These are phyloP conservation scores for Casuarius casuarius DNA, from an alignment of 2,113 vertebrate genomes.

Conservation along the genomic window DNA sequence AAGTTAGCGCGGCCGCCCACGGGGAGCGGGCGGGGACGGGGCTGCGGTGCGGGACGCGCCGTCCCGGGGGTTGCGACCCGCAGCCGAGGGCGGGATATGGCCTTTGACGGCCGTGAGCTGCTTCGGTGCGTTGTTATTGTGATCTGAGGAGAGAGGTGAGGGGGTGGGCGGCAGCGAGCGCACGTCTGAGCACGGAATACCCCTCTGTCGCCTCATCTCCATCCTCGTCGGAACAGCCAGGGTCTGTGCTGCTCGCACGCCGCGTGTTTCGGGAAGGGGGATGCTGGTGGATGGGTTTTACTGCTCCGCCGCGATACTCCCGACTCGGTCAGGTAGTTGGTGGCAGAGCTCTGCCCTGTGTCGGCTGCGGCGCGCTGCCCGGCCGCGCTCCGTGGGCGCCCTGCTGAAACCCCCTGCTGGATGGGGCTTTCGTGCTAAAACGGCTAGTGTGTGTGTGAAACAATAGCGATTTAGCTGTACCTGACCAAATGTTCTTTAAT, in stretches of 20 bases:
- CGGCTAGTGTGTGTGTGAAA: rapidly evolving
- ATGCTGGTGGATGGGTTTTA: neutral
- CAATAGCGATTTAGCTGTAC: neutral
- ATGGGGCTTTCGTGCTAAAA: neutral
- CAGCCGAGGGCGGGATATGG: too few species aligned
- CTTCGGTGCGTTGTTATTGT: neutral
- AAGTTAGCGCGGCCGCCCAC: too few species aligned
- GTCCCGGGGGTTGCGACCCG: too few species aligned
- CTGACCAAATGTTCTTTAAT: neutral
- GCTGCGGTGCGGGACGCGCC: too few species aligned
- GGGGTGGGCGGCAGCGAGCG: neutral
- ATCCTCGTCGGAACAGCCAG: neutral
- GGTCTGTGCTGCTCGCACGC: neutral
- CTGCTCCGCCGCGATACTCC: neutral
- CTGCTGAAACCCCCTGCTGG: neutral
- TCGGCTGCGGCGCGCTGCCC: too few species aligned
- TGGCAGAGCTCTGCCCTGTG: neutral
- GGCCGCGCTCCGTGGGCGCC: too few species aligned
- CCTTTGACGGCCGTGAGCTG: too few species aligned
- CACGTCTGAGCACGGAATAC: neutral
- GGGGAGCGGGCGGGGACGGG: too few species aligned
- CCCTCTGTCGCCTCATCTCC: neutral
- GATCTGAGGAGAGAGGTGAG: neutral
- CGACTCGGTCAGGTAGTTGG: neutral
- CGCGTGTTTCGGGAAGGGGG: too few species aligned